Evolutionary conservation across 1,140 invertebrate genomes (phyloP), one percentile per base, ranked within the genome.

Genomic region (Harlomillsia oculata): DNA sequence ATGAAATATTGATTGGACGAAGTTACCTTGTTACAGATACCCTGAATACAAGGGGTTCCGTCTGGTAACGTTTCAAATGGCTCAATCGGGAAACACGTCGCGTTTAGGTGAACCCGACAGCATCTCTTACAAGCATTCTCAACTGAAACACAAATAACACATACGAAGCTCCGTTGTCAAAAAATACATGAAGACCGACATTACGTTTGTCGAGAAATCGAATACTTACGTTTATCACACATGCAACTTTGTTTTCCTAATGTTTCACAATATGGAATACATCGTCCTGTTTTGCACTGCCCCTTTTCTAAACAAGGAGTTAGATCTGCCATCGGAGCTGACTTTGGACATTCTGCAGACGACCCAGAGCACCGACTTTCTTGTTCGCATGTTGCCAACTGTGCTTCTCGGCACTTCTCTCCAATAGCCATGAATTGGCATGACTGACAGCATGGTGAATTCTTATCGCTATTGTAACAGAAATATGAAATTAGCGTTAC

Each of bases 41-140:
- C 92, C 76, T 93, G 89, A 68, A 94, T 89, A 70, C 93, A 97
- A 1, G 92, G 91, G 3, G 90, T 92, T 1, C 92, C 92, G 75
- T 96, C 88, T 0, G 89, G 85, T 45, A 96, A 75, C 58, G 87
- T 85, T 71, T 91, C 87, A 51, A 81, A 80, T 23, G 87, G 88
- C 55, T 88, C 87, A 32, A 91, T 83, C 0, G 89, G 86, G 66
- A 86, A 87, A 68, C 90, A 95, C 0, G 89, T 92, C 69, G 89
- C 87, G 69, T 94, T 93, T 53, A 91, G 77, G 65, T 82, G 89
- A 72, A 85, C 85, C 56, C 89, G 79, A 66, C 93, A 97, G 69
- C 92, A 97, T 34, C 89, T 73, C 66, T 86, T 88, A 68, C 90
- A 94, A 13, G 89, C 89, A 68, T 89, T 81, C 39, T 77, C 80